These are phyloP conservation scores for Lithophane ornitopus DNA, from an alignment of 2,888 invertebrate species.

Conservation along the genomic window DNA sequence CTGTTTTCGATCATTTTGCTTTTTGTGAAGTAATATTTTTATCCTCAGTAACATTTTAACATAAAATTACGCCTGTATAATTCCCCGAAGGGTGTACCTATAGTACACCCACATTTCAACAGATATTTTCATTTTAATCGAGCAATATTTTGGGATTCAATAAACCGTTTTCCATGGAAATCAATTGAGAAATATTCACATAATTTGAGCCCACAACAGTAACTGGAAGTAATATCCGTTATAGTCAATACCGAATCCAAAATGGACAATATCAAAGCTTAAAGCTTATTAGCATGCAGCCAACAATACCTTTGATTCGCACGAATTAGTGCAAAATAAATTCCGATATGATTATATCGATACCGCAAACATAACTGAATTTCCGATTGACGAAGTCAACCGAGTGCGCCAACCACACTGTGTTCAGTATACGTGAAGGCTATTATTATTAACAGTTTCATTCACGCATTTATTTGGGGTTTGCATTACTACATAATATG, in stretches of 20 bases:
- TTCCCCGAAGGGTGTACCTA: no score
- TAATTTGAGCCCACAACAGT: not conserved
- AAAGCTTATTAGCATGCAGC: slow-evolving; percentile 33
- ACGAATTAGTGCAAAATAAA: slow-evolving; percentile 35
- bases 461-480: not conserved
- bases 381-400: slow-evolving; percentile 18
- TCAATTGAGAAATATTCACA: not conserved
- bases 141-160: no score
- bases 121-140: no score
- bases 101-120: no score
- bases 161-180: not conserved
- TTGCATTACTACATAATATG: not conserved
- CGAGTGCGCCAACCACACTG: not conserved
- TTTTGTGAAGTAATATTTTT: not conserved
- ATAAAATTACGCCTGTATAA: no score
- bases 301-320: slow-evolving; percentile 15
- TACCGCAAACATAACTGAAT: slow-evolving; percentile 28
- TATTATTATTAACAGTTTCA: not conserved
- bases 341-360: slow-evolving; percentile 22
- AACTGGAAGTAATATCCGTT: not conserved
- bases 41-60: not conserved
- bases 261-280: slow-evolving; percentile 17
- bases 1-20: not conserved
- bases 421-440: not conserved
- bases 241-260: not conserved